Evolutionary conservation across 2,888 invertebrate genomes (phyloP), one percentile per base, ranked within the genome.

Genomic region (Dioctria rufipes): DNA sequence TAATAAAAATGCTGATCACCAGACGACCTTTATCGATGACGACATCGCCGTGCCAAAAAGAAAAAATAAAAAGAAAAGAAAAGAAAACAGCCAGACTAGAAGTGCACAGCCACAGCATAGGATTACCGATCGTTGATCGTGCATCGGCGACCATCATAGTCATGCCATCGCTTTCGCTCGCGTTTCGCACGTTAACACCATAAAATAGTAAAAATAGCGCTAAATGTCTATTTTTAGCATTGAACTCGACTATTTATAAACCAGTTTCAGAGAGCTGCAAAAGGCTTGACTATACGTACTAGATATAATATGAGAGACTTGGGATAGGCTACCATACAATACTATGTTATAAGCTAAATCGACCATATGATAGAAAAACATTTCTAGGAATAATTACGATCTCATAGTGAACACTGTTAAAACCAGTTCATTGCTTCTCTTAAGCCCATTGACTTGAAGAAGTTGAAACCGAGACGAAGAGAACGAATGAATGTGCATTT

Each of bases 21-120:
- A 81, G 75, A 80, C 81, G 81, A 81, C 81, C 81, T 81, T 81
- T 75, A 81, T 81, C 81, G 81, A 80, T 81, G 81, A 81, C 81
- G 81, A 79, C 79, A 81, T 51, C 49, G 42, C 40, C 9, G 25
- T 25, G 42, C 60, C 9, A 54, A 54, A 58, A 51, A 49, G 11
- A 80, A n/a, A 39, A 63, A 49, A 77, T 63, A 51, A 71, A 71
- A 71, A 71, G 43, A 67, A 8, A 3, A 43, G 5, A n/a, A 25
- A 67, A 3, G 8, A 42, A 6, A n/a, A 46, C 40, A 42, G 67
- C 46, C 67, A 67, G 67, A 67, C 67, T 42, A 39, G 43, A 54
- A 54, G 51, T 54, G 69, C 69, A 25, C 25, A 25, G 25, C 25
- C 25, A 25, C 25, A 25, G 25, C 25, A 25, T 2, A 54, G 69